phyloP scores from a whole-genome alignment of 37 sponge, comb jelly and placozoan species.

The Haliclona indistincta region DNA sequence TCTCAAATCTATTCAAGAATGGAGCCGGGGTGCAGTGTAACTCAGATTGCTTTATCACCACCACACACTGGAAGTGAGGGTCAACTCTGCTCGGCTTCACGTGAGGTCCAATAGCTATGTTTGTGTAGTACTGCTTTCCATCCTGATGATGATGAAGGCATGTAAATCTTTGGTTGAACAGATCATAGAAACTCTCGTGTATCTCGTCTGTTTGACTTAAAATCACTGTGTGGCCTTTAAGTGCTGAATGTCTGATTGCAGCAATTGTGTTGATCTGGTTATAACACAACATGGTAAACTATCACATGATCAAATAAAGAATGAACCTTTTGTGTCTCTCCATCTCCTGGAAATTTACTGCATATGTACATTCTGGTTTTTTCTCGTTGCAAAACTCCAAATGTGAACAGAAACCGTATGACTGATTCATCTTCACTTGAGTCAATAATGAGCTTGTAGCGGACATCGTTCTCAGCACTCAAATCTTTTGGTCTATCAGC shows the following conservation, averaged over 20 bases:
- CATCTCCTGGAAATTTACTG: too few relatives aligned
- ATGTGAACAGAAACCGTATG: too few relatives aligned
- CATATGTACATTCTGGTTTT: too few relatives aligned
- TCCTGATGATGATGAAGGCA: slow-evolving; percentile 18
- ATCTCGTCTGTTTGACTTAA: too few relatives aligned
- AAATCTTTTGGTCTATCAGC: too few relatives aligned
- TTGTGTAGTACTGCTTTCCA: slow-evolving; percentile 42
- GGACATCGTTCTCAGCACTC: too few relatives aligned
- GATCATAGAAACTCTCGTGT: slow-evolving; percentile 80
- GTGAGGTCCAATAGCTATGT: slow-evolving; percentile 62
- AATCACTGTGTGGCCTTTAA: slow-evolving; percentile 59
- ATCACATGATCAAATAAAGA: too few relatives aligned
- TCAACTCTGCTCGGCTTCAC: slow-evolving; percentile 54
- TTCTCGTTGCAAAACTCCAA: too few relatives aligned
- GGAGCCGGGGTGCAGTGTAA: slow-evolving; percentile 50
- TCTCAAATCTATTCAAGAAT: slow-evolving; percentile 70
- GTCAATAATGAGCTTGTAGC: too few relatives aligned
- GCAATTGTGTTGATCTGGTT: slow-evolving; percentile 52
- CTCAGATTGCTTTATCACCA: slow-evolving; percentile 47
- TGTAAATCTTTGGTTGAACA: slow-evolving; percentile 53
- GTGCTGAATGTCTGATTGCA: slow-evolving; percentile 64
- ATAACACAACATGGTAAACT: neutral
- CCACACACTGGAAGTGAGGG: slow-evolving; percentile 58
- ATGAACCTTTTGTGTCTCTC: too few relatives aligned
- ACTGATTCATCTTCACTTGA: too few relatives aligned